Base-by-base conservation (phyloP, 2,888 invertebrate genomes). In the Julus scandinavius region DNA sequence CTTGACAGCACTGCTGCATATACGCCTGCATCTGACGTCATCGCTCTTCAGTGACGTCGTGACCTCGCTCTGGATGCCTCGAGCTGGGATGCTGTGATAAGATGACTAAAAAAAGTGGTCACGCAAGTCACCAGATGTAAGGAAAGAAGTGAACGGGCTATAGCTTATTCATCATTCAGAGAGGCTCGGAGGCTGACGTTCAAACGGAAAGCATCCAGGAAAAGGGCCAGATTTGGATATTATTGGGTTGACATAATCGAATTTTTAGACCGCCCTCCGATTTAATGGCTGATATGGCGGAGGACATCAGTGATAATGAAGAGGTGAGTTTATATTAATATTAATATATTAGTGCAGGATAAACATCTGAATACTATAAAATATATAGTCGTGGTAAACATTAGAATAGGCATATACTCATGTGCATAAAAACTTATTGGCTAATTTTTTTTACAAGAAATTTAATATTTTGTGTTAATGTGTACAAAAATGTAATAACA, bases 291-390 rank as follows among this genome's bases (percentile, higher is more conserved):
- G 6, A 63, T 6, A 63, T 63, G 63, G 63, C 63, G 63, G 63
- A 63, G 20, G 63, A 63, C 20, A 63, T 20, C 63, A 63, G 63
- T 63, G 63, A 63, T 63, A 63, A 63, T 63, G 63, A 63, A 63
- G 63, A 63, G 63, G 63, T 20, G 20, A n/a, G 63, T 63, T 2
- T 7, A 50, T 50, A 13, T 50, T 13, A 1, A 9, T 13, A 50
- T 50, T 50, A 13, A 50, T 50, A 29, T 29, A 29, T 29, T 29
- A 29, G 29, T 29, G 29, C 29, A 29, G 29, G 29, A 29, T 29
- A 29, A 29, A 29, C 29, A 29, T 50, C 13, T 2, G 13, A 50
- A 50, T 6, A 50, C 7, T 50, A 50, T 50, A 50, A 2, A 29
- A 29, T 29, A 29, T 29, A 29, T 29, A 29, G 29, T 29, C 29